phyloP scores from a whole-genome alignment of 2,113 vertebrate species.

The human (Homo sapiens) region DNA sequence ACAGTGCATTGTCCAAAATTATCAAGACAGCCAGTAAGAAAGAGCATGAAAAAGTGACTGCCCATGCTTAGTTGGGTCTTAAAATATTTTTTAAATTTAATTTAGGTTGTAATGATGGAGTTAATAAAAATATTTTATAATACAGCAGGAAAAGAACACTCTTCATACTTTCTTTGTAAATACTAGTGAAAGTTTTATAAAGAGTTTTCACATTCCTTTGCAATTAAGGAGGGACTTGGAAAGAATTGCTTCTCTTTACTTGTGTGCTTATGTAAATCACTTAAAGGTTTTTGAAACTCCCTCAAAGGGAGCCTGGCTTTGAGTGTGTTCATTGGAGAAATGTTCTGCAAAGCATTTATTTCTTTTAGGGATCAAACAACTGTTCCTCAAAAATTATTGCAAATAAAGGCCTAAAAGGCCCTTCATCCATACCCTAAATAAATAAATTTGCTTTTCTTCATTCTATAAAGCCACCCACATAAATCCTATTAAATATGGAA shows the following conservation, averaged over 20 bases:
- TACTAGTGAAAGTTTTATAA: not conserved
- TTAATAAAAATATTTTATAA: constrained; percentile 32
- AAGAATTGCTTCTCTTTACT: not conserved
- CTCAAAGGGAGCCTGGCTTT: not conserved
- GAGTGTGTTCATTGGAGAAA: not conserved
- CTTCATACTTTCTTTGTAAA: constrained; percentile 12
- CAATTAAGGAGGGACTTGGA: not conserved
- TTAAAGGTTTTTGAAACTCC: constrained; percentile 34
- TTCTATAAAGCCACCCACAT: constrained; percentile 29
- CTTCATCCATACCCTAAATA: not conserved
- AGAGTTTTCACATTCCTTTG: not conserved
- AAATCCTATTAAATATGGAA: constrained; percentile 28
- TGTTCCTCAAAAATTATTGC: not conserved
- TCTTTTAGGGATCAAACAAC: constrained; percentile 24
- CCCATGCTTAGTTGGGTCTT: not conserved
- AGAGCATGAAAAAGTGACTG: not conserved
- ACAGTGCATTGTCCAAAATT: not conserved
- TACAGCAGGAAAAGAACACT: not conserved
- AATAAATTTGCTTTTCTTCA: not conserved
- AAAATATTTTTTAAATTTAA: not conserved
- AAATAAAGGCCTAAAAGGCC: not conserved
- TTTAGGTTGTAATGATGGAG: not conserved
- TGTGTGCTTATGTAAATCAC: constrained; percentile 6
- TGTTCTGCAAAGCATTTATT: not conserved
- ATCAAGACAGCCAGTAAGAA: not conserved